These are phyloP conservation scores for Neodiprion pinetum DNA, from an alignment of 1,140 invertebrate species.

Conservation along the genomic window DNA sequence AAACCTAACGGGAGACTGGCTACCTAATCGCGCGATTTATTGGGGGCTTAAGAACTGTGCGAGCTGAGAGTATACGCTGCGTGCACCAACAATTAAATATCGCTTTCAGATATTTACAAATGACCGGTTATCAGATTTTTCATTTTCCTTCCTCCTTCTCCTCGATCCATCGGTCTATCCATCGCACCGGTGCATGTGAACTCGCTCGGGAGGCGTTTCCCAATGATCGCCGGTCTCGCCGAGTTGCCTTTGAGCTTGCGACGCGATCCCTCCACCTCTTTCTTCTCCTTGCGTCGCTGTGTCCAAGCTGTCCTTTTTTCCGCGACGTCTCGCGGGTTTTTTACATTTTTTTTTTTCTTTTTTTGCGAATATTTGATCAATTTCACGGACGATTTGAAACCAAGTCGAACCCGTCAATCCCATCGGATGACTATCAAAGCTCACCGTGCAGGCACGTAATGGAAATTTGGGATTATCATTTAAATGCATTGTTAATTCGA, in stretches of 20 bases:
- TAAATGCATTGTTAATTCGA: too few relatives aligned
- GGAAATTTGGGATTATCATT: too few relatives aligned
- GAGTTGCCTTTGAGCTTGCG: too few relatives aligned
- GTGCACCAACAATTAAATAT: background rate
- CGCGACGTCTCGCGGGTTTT: background rate
- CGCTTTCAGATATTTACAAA: background rate
- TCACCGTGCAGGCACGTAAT: background rate
- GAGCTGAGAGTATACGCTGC: too few relatives aligned
- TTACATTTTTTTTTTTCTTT: slow-evolving; percentile 21
- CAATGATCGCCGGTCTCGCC: background rate
- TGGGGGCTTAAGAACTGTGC: background rate
- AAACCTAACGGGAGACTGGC: slow-evolving; percentile 4
- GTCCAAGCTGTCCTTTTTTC: background rate
- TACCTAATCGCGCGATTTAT: slow-evolving; percentile 7
- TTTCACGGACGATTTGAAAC: background rate
- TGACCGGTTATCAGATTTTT: slow-evolving; percentile 2
- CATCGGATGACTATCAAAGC: background rate
- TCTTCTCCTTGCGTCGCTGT: too few relatives aligned
- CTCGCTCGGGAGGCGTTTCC: background rate
- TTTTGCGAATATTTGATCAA: slow-evolving; percentile 15
- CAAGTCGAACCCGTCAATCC: background rate
- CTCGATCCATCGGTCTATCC: background rate
- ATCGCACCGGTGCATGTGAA: background rate
- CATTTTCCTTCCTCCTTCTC: background rate
- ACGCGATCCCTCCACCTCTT: too few relatives aligned